These are phyloP conservation scores for Menidia menidia DNA, from an alignment of 2,797 vertebrate genomes.

Conservation along the genomic window DNA sequence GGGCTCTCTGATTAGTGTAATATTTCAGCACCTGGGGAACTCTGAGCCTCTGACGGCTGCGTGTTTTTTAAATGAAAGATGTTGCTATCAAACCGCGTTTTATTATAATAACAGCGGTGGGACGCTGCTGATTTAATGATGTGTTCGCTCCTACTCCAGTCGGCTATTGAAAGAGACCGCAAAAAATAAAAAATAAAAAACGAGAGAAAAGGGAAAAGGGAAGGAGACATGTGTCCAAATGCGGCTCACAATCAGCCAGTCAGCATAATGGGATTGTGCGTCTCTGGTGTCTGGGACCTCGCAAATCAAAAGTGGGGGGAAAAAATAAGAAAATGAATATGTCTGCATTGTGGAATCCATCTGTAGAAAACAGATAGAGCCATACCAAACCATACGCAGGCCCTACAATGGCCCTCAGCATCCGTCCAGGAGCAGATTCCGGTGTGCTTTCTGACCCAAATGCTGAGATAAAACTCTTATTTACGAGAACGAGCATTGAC, in stretches of 20 bases:
- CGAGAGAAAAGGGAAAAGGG: too few relatives aligned
- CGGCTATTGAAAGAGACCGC: not conserved
- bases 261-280: conserved; percentile 42
- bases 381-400: conserved; percentile 62
- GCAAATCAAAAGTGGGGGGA: conserved; percentile 51
- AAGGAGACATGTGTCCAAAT: conserved; percentile 8
- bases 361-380: conserved; percentile 71
- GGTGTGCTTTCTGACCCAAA: not conserved
- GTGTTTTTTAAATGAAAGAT: conserved; percentile 66
- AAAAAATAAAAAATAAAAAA: too few relatives aligned
- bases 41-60: conserved; percentile 20
- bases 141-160: conserved; percentile 4
- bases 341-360: conserved; percentile 53
- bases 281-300: conserved; percentile 56
- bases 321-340: conserved; percentile 29
- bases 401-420: conserved; percentile 43
- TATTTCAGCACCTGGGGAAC: conserved; percentile 37
- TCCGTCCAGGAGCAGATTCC: conserved; percentile 35
- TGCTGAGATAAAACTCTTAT: too few relatives aligned
- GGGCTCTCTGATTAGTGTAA: conserved; percentile 48
- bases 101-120: conserved; percentile 12
- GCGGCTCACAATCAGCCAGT: conserved; percentile 11
- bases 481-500: not conserved
- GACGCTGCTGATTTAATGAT: conserved; percentile 19
- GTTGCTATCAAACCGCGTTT: conserved; percentile 53